Conservation (phyloP, 2,888 invertebrate genomes). For the Xylophagus ater region DNA sequence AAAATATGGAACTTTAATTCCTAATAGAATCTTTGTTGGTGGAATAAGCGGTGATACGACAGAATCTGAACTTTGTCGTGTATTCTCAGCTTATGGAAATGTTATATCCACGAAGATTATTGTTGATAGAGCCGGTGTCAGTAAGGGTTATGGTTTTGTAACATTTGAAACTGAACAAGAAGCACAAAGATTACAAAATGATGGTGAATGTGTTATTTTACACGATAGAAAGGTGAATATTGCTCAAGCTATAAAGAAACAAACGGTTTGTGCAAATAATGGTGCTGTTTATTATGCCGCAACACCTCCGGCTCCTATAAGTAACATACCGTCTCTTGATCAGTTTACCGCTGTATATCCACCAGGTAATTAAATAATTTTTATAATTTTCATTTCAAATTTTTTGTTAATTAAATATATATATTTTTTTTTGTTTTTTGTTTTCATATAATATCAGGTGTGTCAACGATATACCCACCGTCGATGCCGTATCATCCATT, state of each 20-base stretch:
- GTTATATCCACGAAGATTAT: slow-evolving; percentile 92
- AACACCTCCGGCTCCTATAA: slow-evolving; percentile 40
- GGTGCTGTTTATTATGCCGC: slow-evolving; percentile 41
- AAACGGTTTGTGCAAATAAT: slow-evolving; percentile 43
- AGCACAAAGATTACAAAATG: slow-evolving; percentile 60
- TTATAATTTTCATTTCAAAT: no score
- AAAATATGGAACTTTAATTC: slow-evolving; percentile 74
- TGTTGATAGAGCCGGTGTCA: slow-evolving; percentile 86
- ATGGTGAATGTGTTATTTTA: slow-evolving; percentile 64
- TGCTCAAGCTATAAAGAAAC: slow-evolving; percentile 78
- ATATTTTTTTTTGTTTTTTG: no score
- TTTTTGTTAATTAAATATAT: no score
- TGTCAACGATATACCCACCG: slow-evolving; percentile 42
- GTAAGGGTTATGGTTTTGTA: slow-evolving; percentile 66
- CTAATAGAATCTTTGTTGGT: slow-evolving; percentile 92
- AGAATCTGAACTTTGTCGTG: slow-evolving; percentile 80
- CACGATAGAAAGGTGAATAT: slow-evolving; percentile 74
- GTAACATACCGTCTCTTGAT: slow-evolving; percentile 41
- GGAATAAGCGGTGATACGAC: slow-evolving; percentile 87
- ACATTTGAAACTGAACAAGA: slow-evolving; percentile 82
- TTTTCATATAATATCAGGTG: slow-evolving; percentile 38
- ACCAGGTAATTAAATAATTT: slow-evolving; percentile 35
- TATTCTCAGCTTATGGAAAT: slow-evolving; percentile 82
- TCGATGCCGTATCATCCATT: slow-evolving; percentile 43
- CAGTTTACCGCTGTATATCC: slow-evolving; percentile 41